Base-by-base conservation (phyloP, 2,888 invertebrate species). In the Cryptus viduatorius region DNA sequence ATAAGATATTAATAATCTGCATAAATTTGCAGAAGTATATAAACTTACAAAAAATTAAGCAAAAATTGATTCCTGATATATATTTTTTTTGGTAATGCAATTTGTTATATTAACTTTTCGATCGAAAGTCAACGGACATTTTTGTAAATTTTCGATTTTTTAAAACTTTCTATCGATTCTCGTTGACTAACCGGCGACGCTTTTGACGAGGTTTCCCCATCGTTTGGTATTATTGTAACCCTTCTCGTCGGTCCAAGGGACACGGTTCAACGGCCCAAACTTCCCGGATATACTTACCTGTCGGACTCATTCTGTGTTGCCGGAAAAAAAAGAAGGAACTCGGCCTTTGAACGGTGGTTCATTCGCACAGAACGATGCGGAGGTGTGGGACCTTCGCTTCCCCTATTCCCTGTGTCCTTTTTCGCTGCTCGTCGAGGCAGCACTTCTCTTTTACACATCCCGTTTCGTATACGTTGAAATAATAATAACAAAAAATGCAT, bases 231-330 rank as follows among this genome's bases (percentile, higher is more conserved):
- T 68, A 72, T 75, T 37, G 83, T 68, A 53, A 85, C 75, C 24
- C 65, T 31, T 53, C 75, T 72, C 76, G 53, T 75, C 44, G 79
- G 69, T 31, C 44, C 3, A 12, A 65, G 69, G 88, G 86, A 86
- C 87, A 86, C 91, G 92, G 93, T 93, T 93, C 93, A 93, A 93
- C 91, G 93, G 91, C 90, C 91, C 93, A 93, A 92, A 93, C 93
- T 93, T 93, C 93, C 93, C 93, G 93, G 93, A 93, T 93, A 92
- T 89, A 87, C 89, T 90, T 91, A 90, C 90, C 91, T 89, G 82
- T 75, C 46, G 77, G 61, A 79, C 72, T 83, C 84, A 83, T 87
- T 88, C 83, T 88, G 72, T 87, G 86, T 87, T 86, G 87, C 87
- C 84, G 89, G 88, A 89, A 86, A 89, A 90, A 87, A 89, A 75